A percentile compares a stretch with the other conserved stretches of the same genome.
phyloP scores from a whole-genome alignment of 2,113 vertebrate species.

The Oryzias javanicus region DNA sequence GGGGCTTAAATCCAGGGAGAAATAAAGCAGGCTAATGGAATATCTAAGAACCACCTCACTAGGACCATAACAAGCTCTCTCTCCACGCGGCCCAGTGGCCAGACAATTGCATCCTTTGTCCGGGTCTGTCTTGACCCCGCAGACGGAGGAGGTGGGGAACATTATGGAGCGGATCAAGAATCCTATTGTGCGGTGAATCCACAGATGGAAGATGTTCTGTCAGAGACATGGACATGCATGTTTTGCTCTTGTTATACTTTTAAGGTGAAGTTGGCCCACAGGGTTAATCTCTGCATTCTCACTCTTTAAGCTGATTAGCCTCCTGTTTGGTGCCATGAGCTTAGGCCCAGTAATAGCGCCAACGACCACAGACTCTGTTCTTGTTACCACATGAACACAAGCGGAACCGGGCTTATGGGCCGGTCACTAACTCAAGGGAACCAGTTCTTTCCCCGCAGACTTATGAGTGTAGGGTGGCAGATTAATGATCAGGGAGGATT shows the following conservation, averaged over 20 bases:
- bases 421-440: too few relatives aligned
- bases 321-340: constrained; percentile 39
- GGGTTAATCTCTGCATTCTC: constrained; percentile 62
- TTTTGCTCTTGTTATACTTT: too few relatives aligned
- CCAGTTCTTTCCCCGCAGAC: too few relatives aligned
- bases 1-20: constrained; percentile 13
- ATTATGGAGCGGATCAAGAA: constrained; percentile 6
- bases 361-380: too few relatives aligned
- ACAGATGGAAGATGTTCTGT: background rate
- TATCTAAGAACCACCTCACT: constrained; percentile 11
- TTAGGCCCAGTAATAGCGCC: background rate
- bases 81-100: constrained; percentile 17
- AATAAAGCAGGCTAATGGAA: constrained; percentile 25
- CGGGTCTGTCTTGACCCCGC: constrained; percentile 12
- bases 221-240: too few relatives aligned
- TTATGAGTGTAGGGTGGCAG: too few relatives aligned
- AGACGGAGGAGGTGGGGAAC: constrained; percentile 9
- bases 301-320: constrained; percentile 62
- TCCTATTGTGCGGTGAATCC: background rate
- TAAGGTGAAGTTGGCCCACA: constrained; percentile 5
- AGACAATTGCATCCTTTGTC: constrained; percentile 47
- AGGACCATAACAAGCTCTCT: constrained; percentile 8
- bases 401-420: too few relatives aligned
- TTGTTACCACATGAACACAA: too few relatives aligned
- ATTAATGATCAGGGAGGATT: too few relatives aligned